phyloP scores from a whole-genome alignment of 2,797 vertebrate species.

The Amniataba percoides region DNA sequence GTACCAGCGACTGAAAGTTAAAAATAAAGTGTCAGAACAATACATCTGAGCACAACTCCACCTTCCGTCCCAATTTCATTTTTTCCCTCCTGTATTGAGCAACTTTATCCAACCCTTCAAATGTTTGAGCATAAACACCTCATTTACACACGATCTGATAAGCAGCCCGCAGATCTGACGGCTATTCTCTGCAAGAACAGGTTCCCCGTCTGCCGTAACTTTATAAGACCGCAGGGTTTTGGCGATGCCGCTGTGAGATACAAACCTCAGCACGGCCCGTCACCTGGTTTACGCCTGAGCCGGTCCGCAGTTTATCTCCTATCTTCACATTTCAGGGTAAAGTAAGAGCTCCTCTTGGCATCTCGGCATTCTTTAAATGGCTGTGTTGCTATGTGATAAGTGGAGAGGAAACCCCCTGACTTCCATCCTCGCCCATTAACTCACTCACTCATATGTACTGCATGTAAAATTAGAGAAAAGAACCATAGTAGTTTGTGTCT shows the following conservation, averaged over 20 bases:
- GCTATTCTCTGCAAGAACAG: constrained; percentile 31
- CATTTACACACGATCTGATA: constrained; percentile 52
- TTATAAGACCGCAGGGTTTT: constrained; percentile 11
- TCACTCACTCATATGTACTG: constrained; percentile 14
- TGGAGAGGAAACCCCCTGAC: constrained; percentile 32
- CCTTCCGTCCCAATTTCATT: not conserved
- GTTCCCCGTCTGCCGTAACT: constrained; percentile 35
- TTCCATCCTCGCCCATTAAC: constrained; percentile 7
- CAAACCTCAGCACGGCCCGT: not conserved
- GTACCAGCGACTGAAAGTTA: not conserved
- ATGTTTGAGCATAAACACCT: constrained; percentile 7
- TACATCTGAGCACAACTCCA: not conserved
- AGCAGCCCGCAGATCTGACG: constrained; percentile 14
- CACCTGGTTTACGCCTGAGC: constrained; percentile 23
- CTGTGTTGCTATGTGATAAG: constrained; percentile 58
- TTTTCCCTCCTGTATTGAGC: not conserved
- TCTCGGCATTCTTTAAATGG: constrained; percentile 71
- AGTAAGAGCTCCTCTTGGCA: constrained; percentile 35
- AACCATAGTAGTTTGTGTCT: constrained; percentile 11
- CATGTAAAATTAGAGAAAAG: constrained; percentile 25
- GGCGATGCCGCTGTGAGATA: constrained; percentile 29
- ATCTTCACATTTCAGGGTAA: constrained; percentile 51
- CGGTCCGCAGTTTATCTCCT: constrained; percentile 28
- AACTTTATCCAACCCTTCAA: constrained; percentile 5
- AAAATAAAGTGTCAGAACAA: not conserved